These are phyloP conservation scores for Picus viridis DNA, from an alignment of 2,797 vertebrate species.

Conservation along the genomic window DNA sequence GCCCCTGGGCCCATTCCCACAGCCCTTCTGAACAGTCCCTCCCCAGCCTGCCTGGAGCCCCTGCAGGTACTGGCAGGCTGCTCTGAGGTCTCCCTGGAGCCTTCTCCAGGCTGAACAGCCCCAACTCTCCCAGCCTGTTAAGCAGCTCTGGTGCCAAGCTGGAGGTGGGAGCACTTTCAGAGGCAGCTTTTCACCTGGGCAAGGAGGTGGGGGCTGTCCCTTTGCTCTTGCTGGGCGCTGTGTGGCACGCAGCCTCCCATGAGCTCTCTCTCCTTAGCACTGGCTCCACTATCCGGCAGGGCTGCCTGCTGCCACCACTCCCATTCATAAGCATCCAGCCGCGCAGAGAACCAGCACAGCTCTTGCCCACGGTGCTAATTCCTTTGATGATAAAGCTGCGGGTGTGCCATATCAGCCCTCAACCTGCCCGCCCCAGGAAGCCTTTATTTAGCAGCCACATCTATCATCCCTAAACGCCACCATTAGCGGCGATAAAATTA, in stretches of 20 bases:
- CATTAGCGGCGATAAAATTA: conserved; percentile 79
- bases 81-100: too few species aligned
- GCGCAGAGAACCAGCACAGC: conserved; percentile 45
- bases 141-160: not conserved
- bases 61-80: too few species aligned
- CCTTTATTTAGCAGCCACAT: conserved; percentile 74
- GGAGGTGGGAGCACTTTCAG: not conserved
- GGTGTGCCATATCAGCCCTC: conserved; percentile 64
- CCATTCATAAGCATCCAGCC: conserved; percentile 48
- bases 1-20: too few species aligned
- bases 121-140: too few species aligned
- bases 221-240: not conserved
- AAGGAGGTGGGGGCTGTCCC: not conserved
- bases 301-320: not conserved
- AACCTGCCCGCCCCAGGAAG: conserved; percentile 61
- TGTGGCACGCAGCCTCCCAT: not conserved
- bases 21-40: too few species aligned
- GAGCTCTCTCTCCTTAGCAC: not conserved
- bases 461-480: conserved; percentile 73
- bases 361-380: conserved; percentile 31
- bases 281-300: not conserved
- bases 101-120: too few species aligned
- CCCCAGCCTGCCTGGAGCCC: too few species aligned
- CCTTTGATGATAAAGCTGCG: conserved; percentile 63
- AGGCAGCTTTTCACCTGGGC: not conserved